Conservation (phyloP, 2,797 vertebrate species). For the Fratercula arctica region DNA sequence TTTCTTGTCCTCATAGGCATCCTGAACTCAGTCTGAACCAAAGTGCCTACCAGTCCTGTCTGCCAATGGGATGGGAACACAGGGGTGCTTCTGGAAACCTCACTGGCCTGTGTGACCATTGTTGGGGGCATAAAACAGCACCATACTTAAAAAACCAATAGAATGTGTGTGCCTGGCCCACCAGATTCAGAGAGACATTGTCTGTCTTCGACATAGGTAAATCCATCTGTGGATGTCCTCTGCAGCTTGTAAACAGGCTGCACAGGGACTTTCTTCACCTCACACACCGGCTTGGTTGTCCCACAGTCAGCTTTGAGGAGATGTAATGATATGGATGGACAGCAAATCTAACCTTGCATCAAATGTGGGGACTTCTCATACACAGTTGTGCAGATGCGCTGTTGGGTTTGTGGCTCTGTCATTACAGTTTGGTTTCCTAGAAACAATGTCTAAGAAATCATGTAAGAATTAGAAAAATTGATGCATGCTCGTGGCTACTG, state of each 20-base stretch:
- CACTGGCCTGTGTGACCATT: not conserved
- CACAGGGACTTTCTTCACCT: not conserved
- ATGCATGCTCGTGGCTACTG: not conserved
- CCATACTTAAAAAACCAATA: not conserved
- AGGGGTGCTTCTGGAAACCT: not conserved
- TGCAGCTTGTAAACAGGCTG: not conserved
- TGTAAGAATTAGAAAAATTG: not conserved
- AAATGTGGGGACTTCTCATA: not conserved
- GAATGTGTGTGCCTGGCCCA: not conserved
- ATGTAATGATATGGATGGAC: not conserved
- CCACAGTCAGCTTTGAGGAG: not conserved
- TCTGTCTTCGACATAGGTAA: not conserved
- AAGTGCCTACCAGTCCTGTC: not conserved
- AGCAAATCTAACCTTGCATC: not conserved
- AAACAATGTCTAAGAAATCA: not conserved
- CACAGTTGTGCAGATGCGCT: not conserved
- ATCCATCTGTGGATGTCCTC: not conserved
- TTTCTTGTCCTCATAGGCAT: not conserved
- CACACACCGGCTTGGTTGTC: not conserved
- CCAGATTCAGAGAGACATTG: not conserved
- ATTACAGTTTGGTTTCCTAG: not conserved
- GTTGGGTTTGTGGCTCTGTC: not conserved
- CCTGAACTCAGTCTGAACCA: not conserved
- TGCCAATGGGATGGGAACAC: not conserved
- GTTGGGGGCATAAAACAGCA: not conserved